phyloP scores from a whole-genome alignment of 2,797 vertebrate species.

The Anas flavirostris region DNA sequence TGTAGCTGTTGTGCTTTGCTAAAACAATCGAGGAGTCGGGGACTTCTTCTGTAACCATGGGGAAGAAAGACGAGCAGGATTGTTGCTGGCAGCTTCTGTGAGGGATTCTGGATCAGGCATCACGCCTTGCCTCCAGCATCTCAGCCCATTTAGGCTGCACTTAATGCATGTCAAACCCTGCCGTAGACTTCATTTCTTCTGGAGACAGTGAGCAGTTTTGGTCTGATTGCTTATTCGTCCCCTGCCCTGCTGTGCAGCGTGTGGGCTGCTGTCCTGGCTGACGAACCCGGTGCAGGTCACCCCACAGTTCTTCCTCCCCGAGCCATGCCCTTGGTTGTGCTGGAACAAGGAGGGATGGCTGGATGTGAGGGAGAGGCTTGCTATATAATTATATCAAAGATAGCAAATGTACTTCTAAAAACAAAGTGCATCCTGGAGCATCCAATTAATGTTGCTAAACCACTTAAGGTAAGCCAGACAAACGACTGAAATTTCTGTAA shows the following conservation, averaged over 20 bases:
- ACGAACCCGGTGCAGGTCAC: not conserved
- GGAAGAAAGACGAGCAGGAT: not conserved
- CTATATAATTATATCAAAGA: not conserved
- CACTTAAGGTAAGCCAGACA: not conserved
- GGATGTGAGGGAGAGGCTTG: not conserved
- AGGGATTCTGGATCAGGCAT: not conserved
- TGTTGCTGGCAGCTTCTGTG: not conserved
- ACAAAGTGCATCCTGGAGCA: not conserved
- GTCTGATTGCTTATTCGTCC: not conserved
- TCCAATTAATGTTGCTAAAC: slow-evolving; percentile 23
- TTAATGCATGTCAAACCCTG: not conserved
- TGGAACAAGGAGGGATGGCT: not conserved
- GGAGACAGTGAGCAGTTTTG: not conserved
- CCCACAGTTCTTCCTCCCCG: not conserved
- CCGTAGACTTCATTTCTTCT: slow-evolving; percentile 17
- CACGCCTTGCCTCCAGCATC: not conserved
- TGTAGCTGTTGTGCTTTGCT: slow-evolving; percentile 41
- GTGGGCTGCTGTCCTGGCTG: not conserved
- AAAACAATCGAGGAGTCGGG: not conserved
- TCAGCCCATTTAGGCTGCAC: not conserved
- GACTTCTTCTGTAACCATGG: slow-evolving; percentile 46
- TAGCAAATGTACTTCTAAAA: not conserved
- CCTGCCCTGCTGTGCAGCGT: not conserved
- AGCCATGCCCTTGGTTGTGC: not conserved
- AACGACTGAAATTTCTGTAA: not conserved